Evolutionary conservation across 2,888 invertebrate genomes (phyloP), one percentile per base, ranked within the genome.

Genomic region (Acanthosoma haemorrhoidale): DNA sequence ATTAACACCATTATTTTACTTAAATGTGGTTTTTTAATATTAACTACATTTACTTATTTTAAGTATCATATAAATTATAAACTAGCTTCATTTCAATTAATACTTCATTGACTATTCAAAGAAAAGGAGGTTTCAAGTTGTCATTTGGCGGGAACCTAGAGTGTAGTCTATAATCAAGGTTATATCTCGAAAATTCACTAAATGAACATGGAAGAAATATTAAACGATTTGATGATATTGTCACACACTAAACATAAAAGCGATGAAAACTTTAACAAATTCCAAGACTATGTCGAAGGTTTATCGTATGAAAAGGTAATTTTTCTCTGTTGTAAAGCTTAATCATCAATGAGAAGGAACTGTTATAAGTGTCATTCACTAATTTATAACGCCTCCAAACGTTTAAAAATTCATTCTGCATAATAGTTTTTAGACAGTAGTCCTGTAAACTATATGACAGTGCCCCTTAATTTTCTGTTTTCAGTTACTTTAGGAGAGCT

Each of bases 251-350:
- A 72, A 16, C 67, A 70, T 13, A 72, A 70, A 16, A 71, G 73
- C 13, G 69, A 69, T 11, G 73, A 77, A 15, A 74, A 75, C 70
- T 71, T 67, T n/a, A 71, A 70, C 9, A 72, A 69, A 6, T 71
- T 77, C 18, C 73, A 74, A 29, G 69, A 72, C 25, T 75, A 77
- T 34, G 74, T 77, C 1, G 72, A 75, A 69, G 69, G 68, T 18
- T 70, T 75, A 3, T 71, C 74, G 29, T 71, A 70, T 13, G 72
- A 76, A 21, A 72, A 75, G 29, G 76, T 75, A 51, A 69, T 64
- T 38, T 13, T 43, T 60, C 8, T 9, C 32, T 60, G 31, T 16
- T 16, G 16, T 59, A n/a, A n/a, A 36, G 36, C 36, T 32, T 32
- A 8, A n/a, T 59, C 16, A 16, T 9, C 16, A 32, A 32, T 9